Conservation (phyloP, 2,888 invertebrate species). For the Synergus japonicus region DNA sequence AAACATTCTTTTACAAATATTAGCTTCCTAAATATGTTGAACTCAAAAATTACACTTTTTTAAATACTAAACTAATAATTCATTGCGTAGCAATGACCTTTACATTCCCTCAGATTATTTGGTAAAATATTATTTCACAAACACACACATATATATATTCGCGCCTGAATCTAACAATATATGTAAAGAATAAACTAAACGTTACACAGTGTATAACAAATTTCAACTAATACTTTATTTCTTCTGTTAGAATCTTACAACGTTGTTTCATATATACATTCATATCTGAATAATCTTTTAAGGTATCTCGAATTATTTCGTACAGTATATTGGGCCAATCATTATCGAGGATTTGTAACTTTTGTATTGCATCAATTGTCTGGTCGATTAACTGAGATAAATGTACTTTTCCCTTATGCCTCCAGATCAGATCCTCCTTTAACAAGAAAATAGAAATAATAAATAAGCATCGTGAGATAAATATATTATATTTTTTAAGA, state of each 20-base stretch:
- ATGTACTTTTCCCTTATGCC: constrained; percentile 87
- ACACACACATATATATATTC: no score
- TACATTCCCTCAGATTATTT: no score
- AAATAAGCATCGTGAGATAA: constrained; percentile 50
- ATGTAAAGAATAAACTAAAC: no score
- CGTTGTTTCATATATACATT: constrained; percentile 86
- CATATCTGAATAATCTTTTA: constrained; percentile 89
- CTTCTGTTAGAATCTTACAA: constrained; percentile 61
- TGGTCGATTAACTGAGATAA: constrained; percentile 85
- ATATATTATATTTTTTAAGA: neutral
- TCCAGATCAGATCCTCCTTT: constrained; percentile 86
- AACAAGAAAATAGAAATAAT: constrained; percentile 57
- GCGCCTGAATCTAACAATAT: no score
- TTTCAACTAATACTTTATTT: neutral
- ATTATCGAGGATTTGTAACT: constrained; percentile 85
- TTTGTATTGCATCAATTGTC: constrained; percentile 87
- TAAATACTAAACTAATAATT: no score
- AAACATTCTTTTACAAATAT: no score
- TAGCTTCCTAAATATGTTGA: no score
- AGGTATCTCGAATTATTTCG: constrained; percentile 87
- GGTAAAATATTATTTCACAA: no score
- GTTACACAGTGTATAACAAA: neutral
- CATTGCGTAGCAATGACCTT: no score
- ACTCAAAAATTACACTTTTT: no score
- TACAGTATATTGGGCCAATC: constrained; percentile 88